Evolutionary conservation across 1,140 invertebrate genomes (phyloP).

Genomic region (Eriosoma lanigerum): DNA sequence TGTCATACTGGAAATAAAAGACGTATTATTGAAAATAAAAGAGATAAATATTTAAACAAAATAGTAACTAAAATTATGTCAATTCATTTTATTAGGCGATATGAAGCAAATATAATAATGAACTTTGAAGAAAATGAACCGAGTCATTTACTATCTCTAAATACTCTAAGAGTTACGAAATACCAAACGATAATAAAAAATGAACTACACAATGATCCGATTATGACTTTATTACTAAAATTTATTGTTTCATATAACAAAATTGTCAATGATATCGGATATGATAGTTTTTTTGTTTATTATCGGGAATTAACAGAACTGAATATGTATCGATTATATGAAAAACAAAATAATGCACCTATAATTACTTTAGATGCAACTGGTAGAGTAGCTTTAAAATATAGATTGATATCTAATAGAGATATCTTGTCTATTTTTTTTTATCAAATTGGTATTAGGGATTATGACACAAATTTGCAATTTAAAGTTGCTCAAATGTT

Average conservation of each 20-base stretch:
- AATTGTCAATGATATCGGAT: neutral
- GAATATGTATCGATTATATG: neutral
- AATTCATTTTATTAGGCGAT: neutral
- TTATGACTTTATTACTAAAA: neutral
- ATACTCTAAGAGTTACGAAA: neutral
- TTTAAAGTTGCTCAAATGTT: neutral
- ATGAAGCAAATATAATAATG: neutral
- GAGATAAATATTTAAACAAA: neutral
- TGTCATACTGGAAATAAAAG: neutral
- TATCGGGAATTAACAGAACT: neutral
- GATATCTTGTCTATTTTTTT: neutral
- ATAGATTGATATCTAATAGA: neutral
- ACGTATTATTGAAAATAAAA: too few relatives aligned
- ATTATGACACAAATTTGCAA: neutral
- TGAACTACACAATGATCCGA: neutral
- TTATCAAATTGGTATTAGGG: neutral
- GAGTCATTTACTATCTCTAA: neutral
- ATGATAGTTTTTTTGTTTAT: neutral
- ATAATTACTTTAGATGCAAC: neutral
- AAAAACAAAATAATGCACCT: neutral
- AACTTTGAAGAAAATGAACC: neutral
- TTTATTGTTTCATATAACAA: neutral
- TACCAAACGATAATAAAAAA: neutral
- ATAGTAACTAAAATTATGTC: neutral
- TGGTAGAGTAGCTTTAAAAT: neutral